Percentiles rank a stretch among this genome's conserved stretches.
Conservation (phyloP, 2,797 vertebrate species). For the Octomys mimax region DNA sequence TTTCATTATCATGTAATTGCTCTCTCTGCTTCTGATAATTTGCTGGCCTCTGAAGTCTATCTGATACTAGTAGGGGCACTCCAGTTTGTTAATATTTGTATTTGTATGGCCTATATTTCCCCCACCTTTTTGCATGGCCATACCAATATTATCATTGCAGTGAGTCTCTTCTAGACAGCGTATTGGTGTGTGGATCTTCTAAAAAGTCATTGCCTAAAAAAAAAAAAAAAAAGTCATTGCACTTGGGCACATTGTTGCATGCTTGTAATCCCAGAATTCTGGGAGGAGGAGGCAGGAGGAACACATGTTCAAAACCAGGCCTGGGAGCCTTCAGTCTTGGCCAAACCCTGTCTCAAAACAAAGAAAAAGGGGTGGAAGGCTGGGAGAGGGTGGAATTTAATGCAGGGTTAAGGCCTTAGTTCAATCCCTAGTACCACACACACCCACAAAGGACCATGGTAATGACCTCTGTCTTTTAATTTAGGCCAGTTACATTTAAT, state of each 20-base stretch:
- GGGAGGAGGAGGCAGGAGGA: neutral
- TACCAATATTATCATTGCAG: neutral
- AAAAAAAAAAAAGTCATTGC: too few relatives aligned
- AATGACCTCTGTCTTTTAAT: slow-evolving; percentile 11
- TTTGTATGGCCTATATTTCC: neutral
- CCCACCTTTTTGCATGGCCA: neutral
- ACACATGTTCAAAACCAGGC: neutral
- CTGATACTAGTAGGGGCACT: neutral
- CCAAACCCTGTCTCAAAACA: neutral
- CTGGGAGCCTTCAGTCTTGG: neutral
- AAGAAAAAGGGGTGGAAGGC: neutral
- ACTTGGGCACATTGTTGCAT: neutral
- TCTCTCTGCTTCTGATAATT: neutral
- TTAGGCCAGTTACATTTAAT: neutral
- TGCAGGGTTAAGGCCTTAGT: neutral
- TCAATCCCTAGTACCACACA: neutral
- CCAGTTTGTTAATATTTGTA: neutral
- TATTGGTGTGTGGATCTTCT: neutral
- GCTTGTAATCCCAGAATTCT: neutral
- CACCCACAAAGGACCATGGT: neutral
- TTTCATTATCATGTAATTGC: neutral
- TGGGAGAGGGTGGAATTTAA: neutral
- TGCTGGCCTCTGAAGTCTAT: neutral
- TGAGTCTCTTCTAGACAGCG: neutral
- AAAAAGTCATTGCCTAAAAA: too few relatives aligned